Conservation (phyloP, 2,797 vertebrate genomes). For the Masticophis lateralis region DNA sequence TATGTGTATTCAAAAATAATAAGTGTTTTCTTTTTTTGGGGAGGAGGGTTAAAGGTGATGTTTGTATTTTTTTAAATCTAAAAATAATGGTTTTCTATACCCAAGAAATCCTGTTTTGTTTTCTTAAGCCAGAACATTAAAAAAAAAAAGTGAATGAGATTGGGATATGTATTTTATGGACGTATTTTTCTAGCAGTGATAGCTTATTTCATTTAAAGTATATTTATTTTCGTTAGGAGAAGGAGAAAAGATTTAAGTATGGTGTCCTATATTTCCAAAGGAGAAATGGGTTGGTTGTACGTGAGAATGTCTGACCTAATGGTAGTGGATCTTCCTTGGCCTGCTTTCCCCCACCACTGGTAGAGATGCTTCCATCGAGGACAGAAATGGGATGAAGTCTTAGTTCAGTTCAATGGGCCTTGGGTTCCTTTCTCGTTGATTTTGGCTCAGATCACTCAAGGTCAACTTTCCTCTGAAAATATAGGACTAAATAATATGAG, state of each 20-base stretch:
- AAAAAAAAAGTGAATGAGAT: neutral
- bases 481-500: slow-evolving; percentile 48
- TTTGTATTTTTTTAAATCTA: slow-evolving; percentile 82
- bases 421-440: neutral
- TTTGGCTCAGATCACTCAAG: neutral
- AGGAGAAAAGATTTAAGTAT: slow-evolving; percentile 55
- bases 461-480: slow-evolving; percentile 53
- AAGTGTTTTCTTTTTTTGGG: slow-evolving; percentile 77
- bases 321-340: neutral
- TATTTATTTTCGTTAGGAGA: slow-evolving; percentile 54
- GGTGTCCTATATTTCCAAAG: slow-evolving; percentile 54
- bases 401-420: neutral
- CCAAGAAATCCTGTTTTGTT: slow-evolving; percentile 74
- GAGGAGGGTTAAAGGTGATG: slow-evolving; percentile 77
- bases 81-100: slow-evolving; percentile 80
- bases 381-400: neutral
- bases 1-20: slow-evolving; percentile 84
- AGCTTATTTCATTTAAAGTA: slow-evolving; percentile 63
- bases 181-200: slow-evolving; percentile 66
- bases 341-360: neutral
- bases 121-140: slow-evolving; percentile 71
- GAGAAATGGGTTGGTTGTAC: slow-evolving; percentile 34
- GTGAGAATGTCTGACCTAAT: neutral
- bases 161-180: slow-evolving; percentile 59
- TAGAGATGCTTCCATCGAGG: neutral